Percentiles rank a stretch among this genome's conserved stretches.
Evolutionary conservation across 1,140 invertebrate genomes (phyloP).

Genomic region (Anagrus nilaparvatae): DNA sequence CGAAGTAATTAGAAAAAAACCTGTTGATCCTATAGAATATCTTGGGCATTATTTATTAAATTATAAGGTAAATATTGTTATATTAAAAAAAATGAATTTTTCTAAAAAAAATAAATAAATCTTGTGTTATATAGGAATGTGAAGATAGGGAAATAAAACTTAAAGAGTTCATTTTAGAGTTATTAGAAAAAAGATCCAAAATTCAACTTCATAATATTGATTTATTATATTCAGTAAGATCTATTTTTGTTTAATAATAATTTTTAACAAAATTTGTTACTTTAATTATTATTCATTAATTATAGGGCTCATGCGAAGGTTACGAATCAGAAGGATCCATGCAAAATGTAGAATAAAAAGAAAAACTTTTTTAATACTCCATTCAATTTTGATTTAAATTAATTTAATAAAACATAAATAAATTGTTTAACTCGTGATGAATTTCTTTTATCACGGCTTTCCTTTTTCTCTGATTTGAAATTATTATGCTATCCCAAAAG

Average conservation of each 20-base stretch:
- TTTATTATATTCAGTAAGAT: background rate
- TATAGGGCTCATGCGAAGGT: too few species aligned
- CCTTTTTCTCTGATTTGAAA: too few species aligned
- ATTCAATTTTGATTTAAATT: too few species aligned
- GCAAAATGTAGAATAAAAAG: too few species aligned
- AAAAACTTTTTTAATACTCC: slow-evolving; percentile 14
- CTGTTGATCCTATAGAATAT: slow-evolving; percentile 29
- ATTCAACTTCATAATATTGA: slow-evolving; percentile 7
- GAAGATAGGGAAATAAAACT: slow-evolving; percentile 17
- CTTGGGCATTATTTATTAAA: slow-evolving; percentile 29
- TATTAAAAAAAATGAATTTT: background rate
- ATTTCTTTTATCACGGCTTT: too few species aligned
- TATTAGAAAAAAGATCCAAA: slow-evolving; percentile 15
- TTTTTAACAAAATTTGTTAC: too few species aligned
- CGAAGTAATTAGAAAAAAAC: slow-evolving; percentile 26
- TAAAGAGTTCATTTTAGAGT: slow-evolving; percentile 18
- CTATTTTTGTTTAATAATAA: too few species aligned
- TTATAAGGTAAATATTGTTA: slow-evolving; percentile 21
- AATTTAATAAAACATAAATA: too few species aligned
- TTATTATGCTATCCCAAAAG: too few species aligned
- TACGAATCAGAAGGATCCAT: too few species aligned
- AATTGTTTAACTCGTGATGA: too few species aligned
- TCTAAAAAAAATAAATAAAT: background rate
- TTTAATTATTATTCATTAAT: too few species aligned
- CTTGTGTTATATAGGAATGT: slow-evolving; percentile 21